Percentiles rank a stretch among this genome's conserved stretches.
These are phyloP conservation scores for Lacerta viridis DNA, from an alignment of 2,797 vertebrate genomes.

Conservation along the genomic window DNA sequence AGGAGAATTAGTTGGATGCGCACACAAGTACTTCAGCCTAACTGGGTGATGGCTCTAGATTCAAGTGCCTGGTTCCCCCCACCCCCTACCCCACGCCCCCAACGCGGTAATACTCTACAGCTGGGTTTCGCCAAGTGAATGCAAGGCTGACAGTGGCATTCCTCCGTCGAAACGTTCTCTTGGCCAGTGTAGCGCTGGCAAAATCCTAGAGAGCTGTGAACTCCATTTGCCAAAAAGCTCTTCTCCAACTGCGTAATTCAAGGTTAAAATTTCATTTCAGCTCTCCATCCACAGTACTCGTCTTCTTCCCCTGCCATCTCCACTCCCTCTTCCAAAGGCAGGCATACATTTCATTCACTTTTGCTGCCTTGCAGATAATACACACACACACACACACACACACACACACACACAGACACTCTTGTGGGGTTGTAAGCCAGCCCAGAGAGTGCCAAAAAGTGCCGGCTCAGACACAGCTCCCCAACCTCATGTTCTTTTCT, in stretches of 20 bases:
- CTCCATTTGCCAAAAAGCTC: constrained; percentile 57
- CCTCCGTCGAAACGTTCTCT: constrained; percentile 53
- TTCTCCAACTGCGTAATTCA: constrained; percentile 67
- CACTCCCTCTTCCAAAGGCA: neutral
- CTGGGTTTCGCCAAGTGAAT: neutral
- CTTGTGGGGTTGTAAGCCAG: constrained; percentile 40
- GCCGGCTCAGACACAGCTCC: neutral
- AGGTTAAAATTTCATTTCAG: constrained; percentile 59
- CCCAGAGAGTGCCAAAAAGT: neutral
- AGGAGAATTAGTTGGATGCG: neutral
- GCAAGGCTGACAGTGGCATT: constrained; percentile 47
- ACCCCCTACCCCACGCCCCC: neutral
- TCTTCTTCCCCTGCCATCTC: neutral
- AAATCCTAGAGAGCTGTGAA: constrained; percentile 56
- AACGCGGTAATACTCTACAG: constrained; percentile 3
- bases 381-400: neutral
- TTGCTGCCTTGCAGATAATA: constrained; percentile 3
- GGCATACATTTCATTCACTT: constrained; percentile 35
- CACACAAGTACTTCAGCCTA: constrained; percentile 6
- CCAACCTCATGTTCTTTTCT: constrained; percentile 36
- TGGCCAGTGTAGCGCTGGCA: constrained; percentile 68
- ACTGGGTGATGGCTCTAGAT: constrained; percentile 10
- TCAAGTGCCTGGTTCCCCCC: neutral
- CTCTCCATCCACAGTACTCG: constrained; percentile 39
- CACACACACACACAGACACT: neutral